phyloP scores from a whole-genome alignment of 2,888 invertebrate species.

The Apodemia duryi region DNA sequence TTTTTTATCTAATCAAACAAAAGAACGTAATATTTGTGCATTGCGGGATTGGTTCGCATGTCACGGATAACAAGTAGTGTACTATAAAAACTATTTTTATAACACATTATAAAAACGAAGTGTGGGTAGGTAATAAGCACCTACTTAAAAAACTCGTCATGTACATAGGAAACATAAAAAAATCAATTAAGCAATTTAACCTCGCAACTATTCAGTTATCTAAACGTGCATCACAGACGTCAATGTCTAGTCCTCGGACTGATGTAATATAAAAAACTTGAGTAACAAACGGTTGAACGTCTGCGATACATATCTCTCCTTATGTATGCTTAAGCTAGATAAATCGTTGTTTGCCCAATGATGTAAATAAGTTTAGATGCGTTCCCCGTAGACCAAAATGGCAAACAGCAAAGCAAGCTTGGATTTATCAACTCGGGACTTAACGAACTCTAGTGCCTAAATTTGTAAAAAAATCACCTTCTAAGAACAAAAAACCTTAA shows the following conservation, averaged over 20 bases:
- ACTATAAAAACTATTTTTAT: too few species aligned
- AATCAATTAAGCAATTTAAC: conserved; percentile 14
- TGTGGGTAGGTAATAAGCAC: too few species aligned
- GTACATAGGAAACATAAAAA: conserved; percentile 6
- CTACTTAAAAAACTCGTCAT: not conserved
- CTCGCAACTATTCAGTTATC: conserved; percentile 8
- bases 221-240: conserved; percentile 9
- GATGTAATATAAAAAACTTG: conserved; percentile 9
- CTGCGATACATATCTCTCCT: not conserved
- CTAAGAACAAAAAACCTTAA: too few species aligned
- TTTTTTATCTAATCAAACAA: too few species aligned
- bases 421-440: not conserved
- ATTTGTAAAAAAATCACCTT: too few species aligned
- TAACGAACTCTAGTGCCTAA: too few species aligned
- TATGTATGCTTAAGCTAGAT: not conserved
- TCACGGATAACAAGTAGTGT: too few species aligned
- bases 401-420: not conserved
- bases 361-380: not conserved
- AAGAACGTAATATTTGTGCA: too few species aligned
- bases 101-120: too few species aligned
- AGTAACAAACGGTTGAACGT: not conserved
- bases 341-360: too few species aligned
- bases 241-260: conserved; percentile 10
- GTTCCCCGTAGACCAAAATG: not conserved
- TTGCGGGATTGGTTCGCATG: too few species aligned